Evolutionary conservation across 1,140 invertebrate species (phyloP), one percentile per base, ranked within the genome.

Genomic region (Scaptomyza montana): DNA sequence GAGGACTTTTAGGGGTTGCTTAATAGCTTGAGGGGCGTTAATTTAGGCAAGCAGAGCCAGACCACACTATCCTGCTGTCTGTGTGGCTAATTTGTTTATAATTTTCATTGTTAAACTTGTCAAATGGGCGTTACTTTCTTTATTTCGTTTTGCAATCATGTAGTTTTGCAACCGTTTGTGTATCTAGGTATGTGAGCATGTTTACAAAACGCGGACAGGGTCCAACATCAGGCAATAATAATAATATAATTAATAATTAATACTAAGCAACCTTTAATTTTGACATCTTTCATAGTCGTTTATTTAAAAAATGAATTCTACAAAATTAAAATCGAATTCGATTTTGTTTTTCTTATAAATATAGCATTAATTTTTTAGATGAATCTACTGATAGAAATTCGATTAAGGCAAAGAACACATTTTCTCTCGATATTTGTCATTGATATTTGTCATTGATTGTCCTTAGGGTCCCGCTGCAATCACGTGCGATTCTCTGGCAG

Each of bases 21-120:
- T 85, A 70, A 78, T 13, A 33, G 43, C 56, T 62, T 56, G 65
- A 61, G 66, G 51, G 82, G 68, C 69, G 74, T 66, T 87, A 84
- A 87, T 87, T 89, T 89, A 87, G 89, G 82, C 82, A 79, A 41
- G 33, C 33, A 9, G 33, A 6, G 68, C 70, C 75, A 70, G 69
- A 77, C 77, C 77, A 86, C 70, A 84, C 79, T 82, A 89, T 89
- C 74, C 79, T 43, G 39, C 30, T 33, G 12, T 53, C 63, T 47
- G 77, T 68, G 79, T 62, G 53, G 79, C 79, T 89, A 89, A 89
- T 89, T 89, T 89, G 79, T 80, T 89, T 84, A 89, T 89, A 89
- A 89, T 84, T 84, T 89, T 89, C 85, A 89, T 89, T 89, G 80
- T 82, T 84, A 64, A 80, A 72, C 67, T 65, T 86, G 82, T 89